Base-by-base conservation (phyloP, 1,140 invertebrate species). In the Apis cerana region DNA sequence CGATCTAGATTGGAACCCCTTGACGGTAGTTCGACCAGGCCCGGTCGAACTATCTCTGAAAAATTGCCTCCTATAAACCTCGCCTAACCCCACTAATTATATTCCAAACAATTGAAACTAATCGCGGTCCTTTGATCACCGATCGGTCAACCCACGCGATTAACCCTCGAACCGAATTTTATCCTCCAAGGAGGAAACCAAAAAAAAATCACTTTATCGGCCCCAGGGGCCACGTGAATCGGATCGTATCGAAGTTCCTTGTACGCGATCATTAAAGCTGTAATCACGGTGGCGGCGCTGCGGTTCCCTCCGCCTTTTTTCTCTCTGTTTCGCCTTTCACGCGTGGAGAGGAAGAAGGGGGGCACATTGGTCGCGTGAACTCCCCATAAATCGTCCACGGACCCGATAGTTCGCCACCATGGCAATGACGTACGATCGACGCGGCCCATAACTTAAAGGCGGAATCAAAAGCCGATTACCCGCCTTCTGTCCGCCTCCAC, bases 351-450 rank as follows among this genome's bases (percentile, higher is more conserved):
- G 3, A 33, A 4, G 33, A 4, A 33, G 33, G 33, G 19, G 17
- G 67, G 15, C 43, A 48, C 69, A 21, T 56, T 50, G 75, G 23
- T 79, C 76, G 56, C 59, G 76, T 27, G 54, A 74, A 74, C 68
- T 43, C 21, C 56, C 56, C 62, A 70, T 84, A 84, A 81, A 84
- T 81, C 71, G 48, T 50, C 17, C 17, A 61, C 77, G 54, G 21
- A 81, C 54, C 78, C 82, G 82, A 84, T 81, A 84, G 82, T 81
- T 84, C 77, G 69, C 76, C 78, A 58, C 71, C 78, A 23, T 61
- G 56, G 52, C 78, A 84, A 84, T 84, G 82, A 84, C 78, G 78
- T 84, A 84, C 78, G 82, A 84, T 84, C 82, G 82, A 84, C 82
- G 71, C 56, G 64, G 82, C 48, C 82, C 71, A 81, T 81, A 84